Evolutionary conservation across 2,888 invertebrate genomes (phyloP), one percentile per base, ranked within the genome.

Genomic region (Metacarcinus magister): DNA sequence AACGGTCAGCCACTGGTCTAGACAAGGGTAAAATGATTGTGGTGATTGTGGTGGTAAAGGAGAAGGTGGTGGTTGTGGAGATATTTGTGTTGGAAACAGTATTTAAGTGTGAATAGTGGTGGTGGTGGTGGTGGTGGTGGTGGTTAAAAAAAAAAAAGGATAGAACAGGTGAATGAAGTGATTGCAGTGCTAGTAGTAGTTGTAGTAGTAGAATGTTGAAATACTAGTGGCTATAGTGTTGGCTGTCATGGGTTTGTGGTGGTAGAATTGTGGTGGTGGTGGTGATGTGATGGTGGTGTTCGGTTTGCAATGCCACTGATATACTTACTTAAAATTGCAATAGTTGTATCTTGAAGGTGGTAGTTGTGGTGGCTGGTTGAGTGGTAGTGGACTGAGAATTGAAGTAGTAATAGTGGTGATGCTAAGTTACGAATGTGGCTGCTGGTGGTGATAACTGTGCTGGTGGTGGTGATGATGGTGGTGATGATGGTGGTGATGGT

Each of bases 1-100:
- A 82, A 82, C 32, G 82, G 82, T 82, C 82, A 82, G 82, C 82
- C 82, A 82, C 82, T 28, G 82, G 82, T 82, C 82, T 82, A 82
- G 75, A 75, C 75, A 75, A 28, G 75, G 75, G 75, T 28, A 32
- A n/a, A 67, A n/a, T 82, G 19, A 82, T 82, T 82, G 82, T 82
- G 28, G 32, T 82, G 82, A 82, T 82, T 82, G 82, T 82, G 82
- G 82, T 82, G 82, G 82, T 28, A 19, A 67, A 32, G 32, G 28
- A 13, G 32, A 32, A 23, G 82, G 82, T 28, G 82, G 82, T 28
- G 82, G 82, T 32, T 28, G 82, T 28, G 32, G 10, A 32, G 82
- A 32, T 82, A 82, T 82, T 82, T 82, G 32, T 82, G 82, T 32
- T 82, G 82, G 82, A 82, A 82, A 82, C 82, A 13, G 32, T 82